phyloP scores from a whole-genome alignment of 2,888 invertebrate species.

The Acanthopleura granulata region DNA sequence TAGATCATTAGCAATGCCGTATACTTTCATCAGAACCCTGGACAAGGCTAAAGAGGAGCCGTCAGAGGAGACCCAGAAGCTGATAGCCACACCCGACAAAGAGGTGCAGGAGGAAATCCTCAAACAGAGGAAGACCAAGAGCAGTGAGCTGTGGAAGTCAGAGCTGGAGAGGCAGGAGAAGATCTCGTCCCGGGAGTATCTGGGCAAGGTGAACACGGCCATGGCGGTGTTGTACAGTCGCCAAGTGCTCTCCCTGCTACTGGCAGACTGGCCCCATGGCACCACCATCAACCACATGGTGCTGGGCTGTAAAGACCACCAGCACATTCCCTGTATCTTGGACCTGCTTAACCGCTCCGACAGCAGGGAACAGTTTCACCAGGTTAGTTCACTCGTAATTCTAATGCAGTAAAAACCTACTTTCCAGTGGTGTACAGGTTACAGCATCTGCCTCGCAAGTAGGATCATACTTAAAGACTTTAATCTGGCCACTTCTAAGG shows the following conservation, averaged over 20 bases:
- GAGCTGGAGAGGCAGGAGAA: slow-evolving; percentile 62
- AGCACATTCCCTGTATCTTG: slow-evolving; percentile 65
- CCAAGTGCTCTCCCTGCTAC: slow-evolving; percentile 60
- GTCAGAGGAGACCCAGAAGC: slow-evolving; percentile 52
- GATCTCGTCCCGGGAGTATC: slow-evolving; percentile 51
- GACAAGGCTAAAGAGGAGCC: slow-evolving; percentile 57
- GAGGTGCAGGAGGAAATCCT: slow-evolving; percentile 54
- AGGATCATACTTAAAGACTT: no score
- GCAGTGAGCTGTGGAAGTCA: slow-evolving; percentile 59
- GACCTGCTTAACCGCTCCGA: slow-evolving; percentile 64
- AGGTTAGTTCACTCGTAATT: slow-evolving; percentile 37
- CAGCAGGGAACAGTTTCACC: slow-evolving; percentile 55
- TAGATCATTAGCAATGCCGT: no score
- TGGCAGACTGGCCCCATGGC: slow-evolving; percentile 65
- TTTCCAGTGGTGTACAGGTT: no score
- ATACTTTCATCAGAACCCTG: slow-evolving; percentile 26
- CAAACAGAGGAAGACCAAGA: slow-evolving; percentile 56
- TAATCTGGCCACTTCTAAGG: no score
- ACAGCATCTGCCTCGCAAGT: no score
- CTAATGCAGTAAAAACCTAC: not conserved
- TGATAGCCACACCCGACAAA: slow-evolving; percentile 54
- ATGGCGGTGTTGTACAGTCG: slow-evolving; percentile 64
- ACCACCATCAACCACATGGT: slow-evolving; percentile 59
- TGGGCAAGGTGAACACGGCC: slow-evolving; percentile 60
- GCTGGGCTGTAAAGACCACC: slow-evolving; percentile 61